Evolutionary conservation across 2,888 invertebrate species (phyloP).

Genomic region (Globia sparganii): DNA sequence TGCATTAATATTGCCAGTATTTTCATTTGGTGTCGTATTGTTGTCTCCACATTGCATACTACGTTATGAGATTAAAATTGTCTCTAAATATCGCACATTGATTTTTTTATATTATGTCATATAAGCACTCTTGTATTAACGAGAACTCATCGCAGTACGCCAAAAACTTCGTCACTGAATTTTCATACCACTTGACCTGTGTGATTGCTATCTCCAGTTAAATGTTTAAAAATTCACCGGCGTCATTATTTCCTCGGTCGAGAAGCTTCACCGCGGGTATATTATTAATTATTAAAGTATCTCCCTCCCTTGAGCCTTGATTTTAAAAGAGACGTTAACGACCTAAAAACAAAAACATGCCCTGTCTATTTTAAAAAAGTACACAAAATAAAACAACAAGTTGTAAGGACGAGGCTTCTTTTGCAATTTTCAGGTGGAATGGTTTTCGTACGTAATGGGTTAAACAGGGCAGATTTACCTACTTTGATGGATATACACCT

Average conservation of each 20-base stretch:
- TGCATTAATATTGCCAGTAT: no score
- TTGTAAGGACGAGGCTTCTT: constrained; percentile 49
- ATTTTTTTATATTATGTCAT: not conserved
- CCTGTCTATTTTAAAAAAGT: constrained; percentile 53
- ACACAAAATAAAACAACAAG: constrained; percentile 54
- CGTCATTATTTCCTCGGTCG: constrained; percentile 76
- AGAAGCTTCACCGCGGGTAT: constrained; percentile 73
- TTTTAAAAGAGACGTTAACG: constrained; percentile 76
- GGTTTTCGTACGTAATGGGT: constrained; percentile 34
- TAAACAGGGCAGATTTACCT: constrained; percentile 18
- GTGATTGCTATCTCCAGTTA: constrained; percentile 73
- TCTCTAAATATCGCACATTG: not conserved
- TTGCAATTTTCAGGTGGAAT: constrained; percentile 43
- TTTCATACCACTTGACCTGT: constrained; percentile 64
- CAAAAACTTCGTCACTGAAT: constrained; percentile 43
- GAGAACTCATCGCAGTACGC: not conserved
- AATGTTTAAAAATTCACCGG: constrained; percentile 79
- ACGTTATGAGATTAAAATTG: not conserved
- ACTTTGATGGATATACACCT: constrained; percentile 19
- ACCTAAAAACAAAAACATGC: constrained; percentile 70
- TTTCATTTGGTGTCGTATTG: no score
- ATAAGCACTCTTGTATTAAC: not conserved
- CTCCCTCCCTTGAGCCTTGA: constrained; percentile 71
- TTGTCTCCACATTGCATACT: no score
- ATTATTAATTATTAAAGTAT: constrained; percentile 80